Base-by-base conservation (phyloP, 2,888 invertebrate species). In the Tetragonula carbonaria region DNA sequence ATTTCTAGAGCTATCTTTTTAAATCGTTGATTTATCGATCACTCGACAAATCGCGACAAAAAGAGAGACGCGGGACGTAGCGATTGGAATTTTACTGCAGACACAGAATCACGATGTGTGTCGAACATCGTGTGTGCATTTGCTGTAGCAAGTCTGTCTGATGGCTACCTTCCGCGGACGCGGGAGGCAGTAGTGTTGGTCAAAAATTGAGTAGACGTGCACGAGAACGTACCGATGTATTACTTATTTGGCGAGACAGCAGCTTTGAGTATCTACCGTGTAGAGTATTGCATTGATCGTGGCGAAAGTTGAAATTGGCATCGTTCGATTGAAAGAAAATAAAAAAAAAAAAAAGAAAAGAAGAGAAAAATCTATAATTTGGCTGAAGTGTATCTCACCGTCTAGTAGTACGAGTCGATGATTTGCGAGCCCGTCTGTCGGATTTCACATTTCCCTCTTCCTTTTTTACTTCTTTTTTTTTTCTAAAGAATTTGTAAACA, bases 191-290 rank as follows among this genome's bases (percentile, higher is more conserved):
- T 83, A 83, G 83, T 65, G 18, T 72, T 74, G 62, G 23, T 68
- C 65, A 38, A 62, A 63, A 62, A 82, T 78, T 72, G 51, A 57
- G 78, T 84, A 84, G 84, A 78, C 84, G 50, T 83, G 84, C 84
- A 84, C 84, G 84, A 55, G 2, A 70, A 66, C 63, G 70, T 62
- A 50, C 38, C n/a, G 50, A 68, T 53, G 63, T 62, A 72, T 45
- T 38, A 38, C 8, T 38, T 38, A 38, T 75, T 76, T 70, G 33
- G n/a, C 11, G 45, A 53, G 16, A 62, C 50, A 62, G 65, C 77
- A 77, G 59, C 18, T 28, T 71, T 50, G 59, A 59, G 51, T 71
- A 55, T 59, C 53, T 55, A 62, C 18, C 18, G 53, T 23, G 53
- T 74, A 75, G 74, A 33, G 14, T 28, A 74, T 55, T 70, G 78